phyloP scores from a whole-genome alignment of 2,888 invertebrate species.

The Andrena trimmerana region DNA sequence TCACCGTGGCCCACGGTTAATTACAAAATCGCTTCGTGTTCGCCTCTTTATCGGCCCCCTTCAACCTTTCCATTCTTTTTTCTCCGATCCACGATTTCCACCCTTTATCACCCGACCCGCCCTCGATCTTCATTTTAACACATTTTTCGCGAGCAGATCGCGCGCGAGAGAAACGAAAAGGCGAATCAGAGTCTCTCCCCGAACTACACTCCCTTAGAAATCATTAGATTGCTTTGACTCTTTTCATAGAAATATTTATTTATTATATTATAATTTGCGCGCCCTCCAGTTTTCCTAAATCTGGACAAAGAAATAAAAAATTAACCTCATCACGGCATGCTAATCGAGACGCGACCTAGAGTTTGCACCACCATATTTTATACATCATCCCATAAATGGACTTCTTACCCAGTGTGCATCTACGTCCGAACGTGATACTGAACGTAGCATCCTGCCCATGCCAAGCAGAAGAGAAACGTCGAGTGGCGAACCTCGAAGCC shows the following conservation, averaged over 20 bases:
- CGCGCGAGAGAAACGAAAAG: background rate
- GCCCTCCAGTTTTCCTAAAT: too few species aligned
- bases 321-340: too few species aligned
- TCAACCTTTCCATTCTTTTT: background rate
- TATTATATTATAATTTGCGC: too few species aligned
- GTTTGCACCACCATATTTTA: too few species aligned
- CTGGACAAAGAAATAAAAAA: too few species aligned
- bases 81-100: background rate
- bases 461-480: background rate
- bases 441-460: background rate
- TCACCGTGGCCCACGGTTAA: slow-evolving; percentile 35
- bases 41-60: slow-evolving; percentile 45
- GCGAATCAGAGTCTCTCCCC: background rate
- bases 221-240: too few species aligned
- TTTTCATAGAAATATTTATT: too few species aligned
- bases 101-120: background rate
- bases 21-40: slow-evolving; percentile 52
- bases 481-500: slow-evolving; percentile 32
- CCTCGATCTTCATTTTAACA: background rate
- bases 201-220: background rate
- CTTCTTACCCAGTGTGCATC: too few species aligned
- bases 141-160: background rate
- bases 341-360: too few species aligned
- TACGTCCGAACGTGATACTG: background rate
- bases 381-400: too few species aligned